Evolutionary conservation across 2,113 vertebrate species (phyloP).

Genomic region (Silurus glanis): DNA sequence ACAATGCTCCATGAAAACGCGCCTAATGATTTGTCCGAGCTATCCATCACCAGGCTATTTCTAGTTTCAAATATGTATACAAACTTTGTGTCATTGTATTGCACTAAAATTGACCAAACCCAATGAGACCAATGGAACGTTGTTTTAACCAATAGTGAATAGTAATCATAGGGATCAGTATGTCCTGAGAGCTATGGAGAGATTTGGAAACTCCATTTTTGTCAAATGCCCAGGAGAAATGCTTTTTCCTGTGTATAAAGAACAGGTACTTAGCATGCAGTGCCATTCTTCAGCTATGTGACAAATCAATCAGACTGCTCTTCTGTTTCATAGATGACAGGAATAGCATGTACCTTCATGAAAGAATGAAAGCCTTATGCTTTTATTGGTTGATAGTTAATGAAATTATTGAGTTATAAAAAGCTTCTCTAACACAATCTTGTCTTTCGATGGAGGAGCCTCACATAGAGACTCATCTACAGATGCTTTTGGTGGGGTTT

Average conservation of each 20-base stretch:
- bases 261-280: constrained; percentile 16
- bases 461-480: not conserved
- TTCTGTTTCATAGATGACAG: constrained; percentile 17
- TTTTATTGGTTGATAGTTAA: not conserved
- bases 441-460: not conserved
- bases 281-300: not conserved
- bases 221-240: constrained; percentile 42
- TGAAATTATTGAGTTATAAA: not conserved
- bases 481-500: not conserved
- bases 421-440: constrained; percentile 3
- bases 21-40: not conserved
- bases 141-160: not conserved
- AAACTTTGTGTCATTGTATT: not conserved
- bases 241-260: constrained; percentile 32
- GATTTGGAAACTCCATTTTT: constrained; percentile 6
- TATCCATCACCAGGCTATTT: not conserved
- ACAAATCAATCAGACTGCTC: constrained; percentile 31
- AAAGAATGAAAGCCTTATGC: constrained; percentile 16
- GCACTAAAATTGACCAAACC: not conserved
- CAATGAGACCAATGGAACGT: not conserved
- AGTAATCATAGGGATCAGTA: constrained; percentile 19
- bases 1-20: too few relatives aligned
- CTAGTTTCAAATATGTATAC: constrained; percentile 4
- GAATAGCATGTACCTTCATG: constrained; percentile 34
- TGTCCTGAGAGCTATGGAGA: constrained; percentile 7